phyloP scores from a whole-genome alignment of 2,797 vertebrate species.

The Notolepis coatsorum region DNA sequence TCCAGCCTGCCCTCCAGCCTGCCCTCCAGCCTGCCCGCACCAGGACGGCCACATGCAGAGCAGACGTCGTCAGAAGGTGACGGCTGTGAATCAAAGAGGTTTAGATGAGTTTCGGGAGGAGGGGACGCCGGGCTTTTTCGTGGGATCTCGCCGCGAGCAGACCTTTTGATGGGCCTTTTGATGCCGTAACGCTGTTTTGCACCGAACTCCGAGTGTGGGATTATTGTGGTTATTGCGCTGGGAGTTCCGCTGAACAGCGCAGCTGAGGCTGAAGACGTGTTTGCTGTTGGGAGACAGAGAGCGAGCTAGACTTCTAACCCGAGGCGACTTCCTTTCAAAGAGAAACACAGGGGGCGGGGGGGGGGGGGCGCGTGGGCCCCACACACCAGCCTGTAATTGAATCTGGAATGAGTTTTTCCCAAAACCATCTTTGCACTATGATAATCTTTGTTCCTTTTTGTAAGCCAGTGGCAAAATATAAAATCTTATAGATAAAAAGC shows the following conservation, averaged over 20 bases:
- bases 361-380: too few relatives aligned
- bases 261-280: conserved; percentile 40
- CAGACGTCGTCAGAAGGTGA: conserved; percentile 44
- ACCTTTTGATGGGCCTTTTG: conserved; percentile 20
- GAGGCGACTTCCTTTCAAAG: conserved; percentile 5
- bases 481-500: background rate
- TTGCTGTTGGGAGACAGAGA: conserved; percentile 32
- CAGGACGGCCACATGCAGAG: conserved; percentile 8
- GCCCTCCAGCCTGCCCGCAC: conserved; percentile 30
- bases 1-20: conserved; percentile 34
- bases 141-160: conserved; percentile 30
- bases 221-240: conserved; percentile 26
- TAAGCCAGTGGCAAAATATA: conserved; percentile 1
- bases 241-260: conserved; percentile 16
- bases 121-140: conserved; percentile 35
- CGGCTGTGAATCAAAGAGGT: conserved; percentile 39
- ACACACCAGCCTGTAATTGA: too few relatives aligned
- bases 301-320: conserved; percentile 31
- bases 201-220: too few relatives aligned
- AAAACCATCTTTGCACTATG: too few relatives aligned
- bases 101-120: conserved; percentile 27
- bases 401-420: too few relatives aligned
- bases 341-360: conserved; percentile 1
- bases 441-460: too few relatives aligned
- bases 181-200: conserved; percentile 31